Base-by-base conservation (phyloP, 2,797 vertebrate genomes). In the Vireo griseus region DNA sequence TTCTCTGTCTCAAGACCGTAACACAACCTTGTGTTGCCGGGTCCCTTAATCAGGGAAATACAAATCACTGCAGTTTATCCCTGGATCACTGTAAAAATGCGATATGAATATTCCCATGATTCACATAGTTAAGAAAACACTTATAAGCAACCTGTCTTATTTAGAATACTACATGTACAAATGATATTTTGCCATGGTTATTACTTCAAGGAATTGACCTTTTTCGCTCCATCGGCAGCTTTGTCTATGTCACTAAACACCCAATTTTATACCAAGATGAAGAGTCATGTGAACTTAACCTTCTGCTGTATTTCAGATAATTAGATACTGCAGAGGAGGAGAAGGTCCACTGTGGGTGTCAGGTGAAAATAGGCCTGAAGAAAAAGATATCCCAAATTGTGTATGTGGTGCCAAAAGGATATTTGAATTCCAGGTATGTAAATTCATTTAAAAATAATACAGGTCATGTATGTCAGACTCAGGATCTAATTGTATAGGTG, bases 401-500 rank as follows among this genome's bases (percentile, higher is more conserved):
- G 87, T 48, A 42, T 99, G 99, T 97, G 99, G 99, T 47, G 97
- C 98, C 66, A 98, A 98, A 97, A 98, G 99, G 88, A 92, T 94
- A 59, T 99, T 99, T 98, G 99, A 99, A 97, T 99, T 99, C 92
- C 99, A 99, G 99, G 99, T 99, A 98, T 17, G 95, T 75, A 61
- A 35, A 62, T 66, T 76, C 4, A 75, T 81, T 72, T 85, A 22
- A 62, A 61, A 72, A 33, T 75, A 58, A 51, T 16, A 26, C 2
- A 57, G 42, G 14, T 65, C 29, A 61, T 8, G 11, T 42, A 25
- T 72, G 76, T 91, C 57, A 71, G 31, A 67, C 26, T 66, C 13
- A 8, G 29, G 24, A 20, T 67, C 13, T 52, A 37, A 35, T 26
- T 73, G 9, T 54, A 2, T 10, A 50, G 45, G 3, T 44, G 11